These are phyloP conservation scores for Galeruca laticollis DNA, from an alignment of 2,888 invertebrate genomes.

Conservation along the genomic window DNA sequence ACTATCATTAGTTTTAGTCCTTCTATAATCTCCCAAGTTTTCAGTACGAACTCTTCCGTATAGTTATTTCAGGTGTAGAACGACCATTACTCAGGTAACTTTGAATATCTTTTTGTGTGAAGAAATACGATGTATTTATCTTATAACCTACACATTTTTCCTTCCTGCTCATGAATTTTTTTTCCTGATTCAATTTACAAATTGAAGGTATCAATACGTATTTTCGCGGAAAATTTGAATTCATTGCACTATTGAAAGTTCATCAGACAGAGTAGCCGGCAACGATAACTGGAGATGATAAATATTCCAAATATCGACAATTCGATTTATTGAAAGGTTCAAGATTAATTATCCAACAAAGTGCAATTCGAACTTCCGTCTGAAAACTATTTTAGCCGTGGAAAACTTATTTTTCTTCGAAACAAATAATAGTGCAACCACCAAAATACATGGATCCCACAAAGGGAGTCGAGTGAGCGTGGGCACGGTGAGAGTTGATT, in stretches of 20 bases:
- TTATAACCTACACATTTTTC: no score
- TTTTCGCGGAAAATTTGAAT: constrained; percentile 28
- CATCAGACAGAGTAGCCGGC: not conserved
- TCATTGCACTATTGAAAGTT: not conserved
- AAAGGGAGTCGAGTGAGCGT: not conserved
- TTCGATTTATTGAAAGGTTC: constrained; percentile 41
- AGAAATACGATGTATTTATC: no score
- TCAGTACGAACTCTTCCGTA: no score
- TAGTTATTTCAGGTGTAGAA: no score
- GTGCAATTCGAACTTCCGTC: constrained; percentile 40
- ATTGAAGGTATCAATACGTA: constrained; percentile 7
- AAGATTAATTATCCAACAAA: constrained; percentile 43
- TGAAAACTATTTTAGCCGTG: constrained; percentile 35
- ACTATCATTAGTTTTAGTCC: no score
- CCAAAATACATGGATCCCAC: constrained; percentile 18
- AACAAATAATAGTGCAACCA: constrained; percentile 27
- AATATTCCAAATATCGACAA: constrained; percentile 36
- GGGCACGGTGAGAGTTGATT: not conserved
- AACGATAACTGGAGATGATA: constrained; percentile 35
- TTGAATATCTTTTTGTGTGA: no score
- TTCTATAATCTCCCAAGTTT: no score
- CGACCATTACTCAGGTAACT: no score
- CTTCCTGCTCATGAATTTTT: no score
- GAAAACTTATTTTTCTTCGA: constrained; percentile 33
- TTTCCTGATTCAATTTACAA: not conserved